Base-by-base conservation (phyloP, 2,113 vertebrate species). In the Trematomus loennbergii region DNA sequence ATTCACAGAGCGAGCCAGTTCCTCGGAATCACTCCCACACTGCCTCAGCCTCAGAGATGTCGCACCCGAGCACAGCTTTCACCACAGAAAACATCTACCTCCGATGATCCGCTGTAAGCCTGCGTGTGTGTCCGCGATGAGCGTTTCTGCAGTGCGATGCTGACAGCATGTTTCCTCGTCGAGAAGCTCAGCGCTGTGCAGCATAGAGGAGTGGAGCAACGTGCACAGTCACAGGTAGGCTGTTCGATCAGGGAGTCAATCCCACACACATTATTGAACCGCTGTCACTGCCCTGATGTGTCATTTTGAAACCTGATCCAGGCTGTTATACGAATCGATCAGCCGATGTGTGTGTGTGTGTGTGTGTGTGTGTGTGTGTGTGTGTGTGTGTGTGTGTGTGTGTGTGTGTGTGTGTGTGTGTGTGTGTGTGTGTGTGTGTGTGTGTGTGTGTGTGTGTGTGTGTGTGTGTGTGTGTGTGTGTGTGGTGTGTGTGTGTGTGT, bases 171-270 rank as follows among this genome's bases (percentile, higher is more conserved):
- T 86, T 83, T 73, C 58, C 65, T 73, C 57, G 76, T 73, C 80
- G 84, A 87, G 75, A 75, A 84, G 84, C 79, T 46, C 36, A 59
- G 72, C 80, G 78, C 75, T 46, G 82, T 65, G 84, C 81, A 68
- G 83, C 84, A 61, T 84, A 91, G 83, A 90, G 64, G 85, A 80
- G 78, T 2, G 86, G 75, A 84, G 87, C 86, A 43, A 36, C 75
- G 88, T 22, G 81, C 79, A 75, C 85, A 12, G 64, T 49, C 25
- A 82, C 90, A 92, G 92, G 91, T 93, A 91, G 65, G 88, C 71
- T 65, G 20, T 40, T 12, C 43, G 66, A 54, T 5, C 49, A 17
- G n/a, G 60, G 68, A 12, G 22, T 12, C 16, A 18, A 40, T 3
- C 49, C 13, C 49, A 58, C n/a, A 11, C 17, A 49, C 50, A 16